These are phyloP conservation scores for Clitarchus hookeri DNA, from an alignment of 2,888 invertebrate genomes.

Conservation along the genomic window DNA sequence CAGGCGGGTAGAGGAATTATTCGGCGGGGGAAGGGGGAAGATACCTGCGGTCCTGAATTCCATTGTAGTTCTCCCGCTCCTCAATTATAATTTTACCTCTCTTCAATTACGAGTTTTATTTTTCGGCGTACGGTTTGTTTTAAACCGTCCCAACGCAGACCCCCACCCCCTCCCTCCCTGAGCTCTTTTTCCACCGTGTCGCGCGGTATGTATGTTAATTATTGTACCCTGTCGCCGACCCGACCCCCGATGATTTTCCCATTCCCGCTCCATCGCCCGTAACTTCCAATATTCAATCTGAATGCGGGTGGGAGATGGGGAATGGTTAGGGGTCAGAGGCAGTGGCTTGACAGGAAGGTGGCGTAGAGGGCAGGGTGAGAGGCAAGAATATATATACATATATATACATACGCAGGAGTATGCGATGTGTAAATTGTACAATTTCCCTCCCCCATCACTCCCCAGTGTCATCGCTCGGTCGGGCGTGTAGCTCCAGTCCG, in stretches of 20 bases:
- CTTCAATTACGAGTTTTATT: slow-evolving; percentile 6
- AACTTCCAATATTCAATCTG: slow-evolving; percentile 3
- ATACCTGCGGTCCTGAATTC: background rate
- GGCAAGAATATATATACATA: no score
- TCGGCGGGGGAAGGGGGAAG: no score
- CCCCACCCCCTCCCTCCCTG: background rate
- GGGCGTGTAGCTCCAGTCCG: background rate
- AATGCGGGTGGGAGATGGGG: background rate
- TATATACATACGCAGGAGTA: background rate
- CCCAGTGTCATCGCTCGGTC: background rate
- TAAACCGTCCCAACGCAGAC: background rate
- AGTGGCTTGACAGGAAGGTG: background rate
- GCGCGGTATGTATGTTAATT: background rate
- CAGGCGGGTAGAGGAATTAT: no score
- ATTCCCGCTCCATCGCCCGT: background rate
- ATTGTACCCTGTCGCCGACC: background rate
- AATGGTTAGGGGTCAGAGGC: background rate
- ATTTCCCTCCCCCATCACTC: background rate
- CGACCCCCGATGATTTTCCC: background rate
- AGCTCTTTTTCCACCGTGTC: background rate
- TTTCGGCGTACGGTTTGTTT: background rate
- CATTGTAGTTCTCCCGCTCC: background rate
- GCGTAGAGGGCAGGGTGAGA: no score
- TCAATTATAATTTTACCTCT: slow-evolving; percentile 14
- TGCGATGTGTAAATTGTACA: slow-evolving; percentile 9